Percentiles rank a stretch among this genome's conserved stretches.
Evolutionary conservation across 2,797 vertebrate species (phyloP).

Genomic region (Rhinogobio ventralis): DNA sequence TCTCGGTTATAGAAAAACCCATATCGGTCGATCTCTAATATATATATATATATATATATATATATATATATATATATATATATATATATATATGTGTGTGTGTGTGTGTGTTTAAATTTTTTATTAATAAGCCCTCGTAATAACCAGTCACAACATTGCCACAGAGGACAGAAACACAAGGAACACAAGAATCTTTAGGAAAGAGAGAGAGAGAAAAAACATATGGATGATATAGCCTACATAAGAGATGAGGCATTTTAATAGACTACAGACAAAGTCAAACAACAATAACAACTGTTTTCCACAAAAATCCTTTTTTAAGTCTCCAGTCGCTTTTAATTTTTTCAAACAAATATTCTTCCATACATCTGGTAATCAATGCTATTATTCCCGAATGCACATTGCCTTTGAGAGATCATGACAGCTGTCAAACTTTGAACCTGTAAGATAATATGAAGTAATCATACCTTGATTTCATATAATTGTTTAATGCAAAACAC

Average conservation of each 20-base stretch:
- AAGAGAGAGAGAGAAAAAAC: neutral
- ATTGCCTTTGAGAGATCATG: neutral
- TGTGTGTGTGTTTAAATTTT: too few species aligned
- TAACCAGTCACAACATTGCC: neutral
- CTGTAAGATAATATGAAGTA: neutral
- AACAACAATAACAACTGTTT: neutral
- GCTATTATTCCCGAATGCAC: neutral
- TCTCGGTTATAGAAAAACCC: too few species aligned
- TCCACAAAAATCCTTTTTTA: neutral
- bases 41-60: neutral
- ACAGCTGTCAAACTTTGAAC: neutral
- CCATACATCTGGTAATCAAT: slow-evolving; percentile 3
- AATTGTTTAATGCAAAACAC: slow-evolving; percentile 13
- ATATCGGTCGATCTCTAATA: too few species aligned
- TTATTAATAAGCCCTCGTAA: neutral
- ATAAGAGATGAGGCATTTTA: neutral
- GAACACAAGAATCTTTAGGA: neutral
- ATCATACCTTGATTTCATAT: neutral
- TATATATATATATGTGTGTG: neutral
- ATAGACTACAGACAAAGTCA: neutral
- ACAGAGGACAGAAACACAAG: neutral
- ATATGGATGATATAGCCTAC: neutral
- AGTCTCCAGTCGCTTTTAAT: neutral
- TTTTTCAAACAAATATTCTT: slow-evolving; percentile 1
- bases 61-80: too few species aligned